Evolutionary conservation across 2,797 vertebrate species (phyloP).

Genomic region (Diplodus sargus): DNA sequence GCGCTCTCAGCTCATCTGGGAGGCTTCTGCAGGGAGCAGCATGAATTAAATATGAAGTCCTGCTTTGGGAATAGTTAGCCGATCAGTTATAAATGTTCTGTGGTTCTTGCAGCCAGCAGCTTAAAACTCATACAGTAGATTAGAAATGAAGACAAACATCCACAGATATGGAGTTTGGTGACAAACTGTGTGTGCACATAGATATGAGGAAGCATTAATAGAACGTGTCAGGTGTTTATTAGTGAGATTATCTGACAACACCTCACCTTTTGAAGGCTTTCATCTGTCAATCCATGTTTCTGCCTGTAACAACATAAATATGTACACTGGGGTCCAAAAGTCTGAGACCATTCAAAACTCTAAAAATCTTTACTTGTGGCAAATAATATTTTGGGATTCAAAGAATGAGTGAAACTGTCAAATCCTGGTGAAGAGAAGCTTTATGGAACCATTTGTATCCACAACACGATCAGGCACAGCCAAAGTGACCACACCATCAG

Average conservation of each 20-base stretch:
- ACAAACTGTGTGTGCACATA: background rate
- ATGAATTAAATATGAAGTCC: background rate
- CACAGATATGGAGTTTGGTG: background rate
- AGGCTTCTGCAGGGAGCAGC: background rate
- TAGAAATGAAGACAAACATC: background rate
- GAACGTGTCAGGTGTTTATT: slow-evolving; percentile 12
- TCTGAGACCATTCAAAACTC: no score
- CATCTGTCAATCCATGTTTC: background rate
- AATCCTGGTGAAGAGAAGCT: no score
- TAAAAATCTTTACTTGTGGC: no score
- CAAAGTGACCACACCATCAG: no score
- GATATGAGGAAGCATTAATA: background rate
- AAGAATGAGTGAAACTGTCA: no score
- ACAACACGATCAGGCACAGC: no score
- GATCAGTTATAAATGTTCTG: background rate
- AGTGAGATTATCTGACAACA: slow-evolving; percentile 24
- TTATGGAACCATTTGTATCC: no score
- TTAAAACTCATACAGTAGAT: background rate
- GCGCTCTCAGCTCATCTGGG: background rate
- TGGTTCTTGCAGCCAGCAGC: background rate
- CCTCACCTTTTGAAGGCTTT: background rate
- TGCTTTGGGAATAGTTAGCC: background rate
- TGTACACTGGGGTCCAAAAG: no score
- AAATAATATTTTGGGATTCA: no score
- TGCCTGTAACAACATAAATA: background rate